phyloP scores from a whole-genome alignment of 2,888 invertebrate genomes.

The Cremastinae sp. region DNA sequence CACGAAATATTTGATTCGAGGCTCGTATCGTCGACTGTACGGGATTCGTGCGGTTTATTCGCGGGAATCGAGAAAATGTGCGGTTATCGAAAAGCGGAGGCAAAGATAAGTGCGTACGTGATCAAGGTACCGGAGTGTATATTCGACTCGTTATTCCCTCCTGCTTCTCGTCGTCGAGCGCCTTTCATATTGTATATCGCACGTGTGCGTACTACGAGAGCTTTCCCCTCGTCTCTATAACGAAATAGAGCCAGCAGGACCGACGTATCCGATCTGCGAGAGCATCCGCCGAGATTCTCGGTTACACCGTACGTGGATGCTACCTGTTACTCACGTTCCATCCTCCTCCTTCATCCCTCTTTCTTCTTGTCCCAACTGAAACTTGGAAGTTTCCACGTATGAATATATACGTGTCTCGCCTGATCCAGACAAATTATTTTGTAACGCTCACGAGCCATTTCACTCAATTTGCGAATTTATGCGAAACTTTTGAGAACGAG shows the following conservation, averaged over 20 bases:
- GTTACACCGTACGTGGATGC: constrained; percentile 28
- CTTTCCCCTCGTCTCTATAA: constrained; percentile 7
- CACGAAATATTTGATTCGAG: constrained; percentile 63
- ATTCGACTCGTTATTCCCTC: constrained; percentile 38
- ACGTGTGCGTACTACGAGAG: too few relatives aligned
- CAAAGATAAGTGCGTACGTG: constrained; percentile 65
- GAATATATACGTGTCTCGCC: constrained; percentile 5
- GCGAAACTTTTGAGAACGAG: constrained; percentile 6
- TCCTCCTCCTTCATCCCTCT: neutral
- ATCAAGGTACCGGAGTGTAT: constrained; percentile 60
- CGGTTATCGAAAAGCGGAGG: constrained; percentile 63
- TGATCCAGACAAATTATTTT: constrained; percentile 42
- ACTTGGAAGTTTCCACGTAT: constrained; percentile 20
- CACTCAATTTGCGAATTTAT: neutral
- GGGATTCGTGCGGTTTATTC: constrained; percentile 62
- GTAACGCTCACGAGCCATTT: too few relatives aligned
- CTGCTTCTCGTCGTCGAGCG: neutral
- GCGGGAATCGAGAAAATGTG: constrained; percentile 57
- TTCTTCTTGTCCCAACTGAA: constrained; percentile 4
- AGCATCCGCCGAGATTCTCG: constrained; percentile 26
- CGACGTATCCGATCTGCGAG: constrained; percentile 36
- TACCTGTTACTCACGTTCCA: constrained; percentile 50
- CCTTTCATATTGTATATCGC: neutral
- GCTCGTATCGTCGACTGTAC: constrained; percentile 58
- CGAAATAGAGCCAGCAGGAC: constrained; percentile 43